A percentile compares a stretch with the other conserved stretches of the same genome.
These are phyloP conservation scores for Sander vitreus DNA, from an alignment of 2,113 vertebrate species.

Conservation along the genomic window DNA sequence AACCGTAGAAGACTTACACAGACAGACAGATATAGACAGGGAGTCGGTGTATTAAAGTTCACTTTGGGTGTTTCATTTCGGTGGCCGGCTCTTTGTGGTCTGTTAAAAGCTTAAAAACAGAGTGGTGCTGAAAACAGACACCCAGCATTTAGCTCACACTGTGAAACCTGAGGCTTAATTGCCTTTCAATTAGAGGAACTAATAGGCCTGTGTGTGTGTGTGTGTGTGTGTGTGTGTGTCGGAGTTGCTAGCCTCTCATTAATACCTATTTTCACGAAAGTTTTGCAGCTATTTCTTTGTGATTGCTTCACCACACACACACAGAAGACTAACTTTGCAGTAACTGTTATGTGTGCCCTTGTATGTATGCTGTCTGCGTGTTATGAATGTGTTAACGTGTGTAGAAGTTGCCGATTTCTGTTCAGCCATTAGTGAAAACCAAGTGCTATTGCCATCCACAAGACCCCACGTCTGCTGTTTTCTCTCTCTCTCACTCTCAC, in stretches of 20 bases:
- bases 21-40: background rate
- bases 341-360: background rate
- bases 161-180: conserved; percentile 83
- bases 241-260: background rate
- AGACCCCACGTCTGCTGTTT: conserved; percentile 35
- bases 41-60: conserved; percentile 55
- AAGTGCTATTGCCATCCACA: conserved; percentile 64
- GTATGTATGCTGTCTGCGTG: background rate
- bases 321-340: background rate
- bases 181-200: conserved; percentile 84
- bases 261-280: too few species aligned
- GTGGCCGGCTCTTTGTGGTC: conserved; percentile 72
- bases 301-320: background rate
- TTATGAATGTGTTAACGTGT: background rate
- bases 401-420: conserved; percentile 48
- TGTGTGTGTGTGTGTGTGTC: conserved; percentile 29
- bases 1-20: conserved; percentile 4
- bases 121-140: conserved; percentile 75
- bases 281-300: too few species aligned
- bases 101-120: conserved; percentile 78
- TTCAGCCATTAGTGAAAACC: conserved; percentile 64
- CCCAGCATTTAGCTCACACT: conserved; percentile 75
- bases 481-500: background rate
- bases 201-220: conserved; percentile 61
- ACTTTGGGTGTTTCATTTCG: conserved; percentile 71